Conservation (phyloP, 2,113 vertebrate species). For the Prinia subflava region DNA sequence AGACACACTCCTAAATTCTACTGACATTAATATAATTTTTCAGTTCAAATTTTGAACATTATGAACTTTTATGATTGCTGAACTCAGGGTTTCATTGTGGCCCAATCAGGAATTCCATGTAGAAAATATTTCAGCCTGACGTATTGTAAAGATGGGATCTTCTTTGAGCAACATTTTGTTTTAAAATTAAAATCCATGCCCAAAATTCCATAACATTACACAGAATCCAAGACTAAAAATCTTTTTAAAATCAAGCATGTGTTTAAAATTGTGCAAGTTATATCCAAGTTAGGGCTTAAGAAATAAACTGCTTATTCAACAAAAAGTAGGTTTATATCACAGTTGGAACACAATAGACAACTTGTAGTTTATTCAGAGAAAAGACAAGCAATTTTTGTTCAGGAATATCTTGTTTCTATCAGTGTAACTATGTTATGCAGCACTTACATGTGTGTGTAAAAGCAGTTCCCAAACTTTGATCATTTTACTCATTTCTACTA, state of each 20-base stretch:
- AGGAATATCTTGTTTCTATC: background rate
- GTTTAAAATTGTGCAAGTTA: background rate
- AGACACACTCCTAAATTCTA: background rate
- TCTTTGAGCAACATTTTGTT: background rate
- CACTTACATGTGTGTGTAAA: background rate
- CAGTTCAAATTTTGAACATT: background rate
- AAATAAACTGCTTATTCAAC: background rate
- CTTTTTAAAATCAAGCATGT: background rate
- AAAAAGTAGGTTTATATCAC: background rate
- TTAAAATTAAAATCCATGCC: background rate
- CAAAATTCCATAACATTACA: background rate
- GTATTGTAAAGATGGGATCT: background rate
- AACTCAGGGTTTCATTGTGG: background rate
- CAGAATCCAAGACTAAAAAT: background rate
- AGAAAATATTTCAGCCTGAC: background rate
- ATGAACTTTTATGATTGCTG: background rate
- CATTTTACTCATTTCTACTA: background rate
- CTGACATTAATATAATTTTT: background rate
- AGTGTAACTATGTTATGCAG: background rate
- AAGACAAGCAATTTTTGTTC: background rate
- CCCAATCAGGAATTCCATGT: background rate
- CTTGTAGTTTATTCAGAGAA: background rate
- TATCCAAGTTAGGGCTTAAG: background rate
- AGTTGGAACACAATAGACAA: background rate
- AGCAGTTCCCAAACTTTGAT: background rate